phyloP scores from a whole-genome alignment of 37 sponge, comb jelly and placozoan genomes.

The Axinella damicornis region DNA sequence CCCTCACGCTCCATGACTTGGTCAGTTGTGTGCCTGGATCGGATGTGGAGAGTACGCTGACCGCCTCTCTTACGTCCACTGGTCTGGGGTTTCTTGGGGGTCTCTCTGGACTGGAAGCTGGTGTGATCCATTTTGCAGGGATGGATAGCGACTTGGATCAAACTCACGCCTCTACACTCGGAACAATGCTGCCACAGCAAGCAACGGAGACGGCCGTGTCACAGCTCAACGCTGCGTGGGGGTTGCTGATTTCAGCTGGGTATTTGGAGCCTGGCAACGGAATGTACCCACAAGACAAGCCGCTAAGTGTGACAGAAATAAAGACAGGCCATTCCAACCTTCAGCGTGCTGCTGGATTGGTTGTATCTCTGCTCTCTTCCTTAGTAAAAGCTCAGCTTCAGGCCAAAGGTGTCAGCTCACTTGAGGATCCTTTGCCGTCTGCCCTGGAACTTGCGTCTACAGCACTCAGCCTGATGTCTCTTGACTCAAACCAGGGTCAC shows the following conservation, averaged over 20 bases:
- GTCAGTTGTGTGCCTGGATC: neutral
- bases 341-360: neutral
- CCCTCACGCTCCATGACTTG: too few relatives aligned
- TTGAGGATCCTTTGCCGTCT: too few relatives aligned
- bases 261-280: slow-evolving; percentile 35
- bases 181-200: neutral
- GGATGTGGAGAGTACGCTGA: neutral
- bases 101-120: neutral
- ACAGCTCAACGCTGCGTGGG: slow-evolving; percentile 42
- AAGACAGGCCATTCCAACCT: neutral
- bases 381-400: too few relatives aligned
- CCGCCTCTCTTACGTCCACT: neutral
- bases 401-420: too few relatives aligned
- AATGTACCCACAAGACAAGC: neutral
- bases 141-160: neutral
- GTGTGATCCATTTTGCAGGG: slow-evolving; percentile 25
- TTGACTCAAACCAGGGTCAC: slow-evolving; percentile 27
- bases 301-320: neutral
- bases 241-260: slow-evolving; percentile 25
- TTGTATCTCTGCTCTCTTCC: too few relatives aligned
- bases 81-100: neutral
- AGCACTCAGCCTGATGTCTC: neutral
- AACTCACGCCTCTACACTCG: neutral
- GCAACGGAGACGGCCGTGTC: neutral
- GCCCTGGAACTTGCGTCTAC: neutral